A percentile compares a stretch with the other conserved stretches of the same genome.
Evolutionary conservation across 2,797 vertebrate genomes (phyloP).

Genomic region (Protosalanx chinensis): DNA sequence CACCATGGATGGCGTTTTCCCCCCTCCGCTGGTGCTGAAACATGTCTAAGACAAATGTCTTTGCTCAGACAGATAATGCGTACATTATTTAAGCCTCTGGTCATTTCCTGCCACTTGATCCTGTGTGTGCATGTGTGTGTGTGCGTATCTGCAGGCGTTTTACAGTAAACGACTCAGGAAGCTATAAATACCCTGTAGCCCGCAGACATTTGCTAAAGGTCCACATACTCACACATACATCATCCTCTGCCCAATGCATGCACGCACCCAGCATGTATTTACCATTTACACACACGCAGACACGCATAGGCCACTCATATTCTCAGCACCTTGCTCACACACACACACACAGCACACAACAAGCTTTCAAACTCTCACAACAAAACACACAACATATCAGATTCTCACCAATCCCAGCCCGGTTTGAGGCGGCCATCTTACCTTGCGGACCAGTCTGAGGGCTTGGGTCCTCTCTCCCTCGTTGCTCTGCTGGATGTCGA

Average conservation of each 20-base stretch:
- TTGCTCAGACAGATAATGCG: too few species aligned
- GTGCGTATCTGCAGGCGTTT: constrained; percentile 35
- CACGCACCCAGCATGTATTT: too few species aligned
- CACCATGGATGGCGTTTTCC: too few species aligned
- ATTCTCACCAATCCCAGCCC: too few species aligned
- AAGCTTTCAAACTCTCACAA: too few species aligned
- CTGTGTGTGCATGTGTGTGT: constrained; percentile 8
- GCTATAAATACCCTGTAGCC: constrained; percentile 58
- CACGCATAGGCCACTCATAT: too few species aligned
- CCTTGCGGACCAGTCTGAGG: constrained; percentile 96
- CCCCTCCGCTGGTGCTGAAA: too few species aligned
- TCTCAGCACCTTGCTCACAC: too few species aligned
- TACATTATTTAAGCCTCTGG: neutral
- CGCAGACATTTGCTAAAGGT: constrained; percentile 42
- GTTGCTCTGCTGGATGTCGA: constrained; percentile 99
- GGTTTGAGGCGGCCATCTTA: constrained; percentile 52
- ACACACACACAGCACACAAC: too few species aligned
- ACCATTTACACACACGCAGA: too few species aligned
- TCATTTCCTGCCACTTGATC: constrained; percentile 26
- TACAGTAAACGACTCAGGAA: constrained; percentile 66
- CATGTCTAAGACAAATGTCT: too few species aligned
- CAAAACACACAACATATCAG: too few species aligned
- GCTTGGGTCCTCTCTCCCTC: constrained; percentile 98
- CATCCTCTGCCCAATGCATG: constrained; percentile 28
- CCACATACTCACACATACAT: constrained; percentile 39